Percentiles rank a stretch among this genome's conserved stretches.
Evolutionary conservation across 2,113 vertebrate species (phyloP).

Genomic region (Romanogobio albipinnatus): DNA sequence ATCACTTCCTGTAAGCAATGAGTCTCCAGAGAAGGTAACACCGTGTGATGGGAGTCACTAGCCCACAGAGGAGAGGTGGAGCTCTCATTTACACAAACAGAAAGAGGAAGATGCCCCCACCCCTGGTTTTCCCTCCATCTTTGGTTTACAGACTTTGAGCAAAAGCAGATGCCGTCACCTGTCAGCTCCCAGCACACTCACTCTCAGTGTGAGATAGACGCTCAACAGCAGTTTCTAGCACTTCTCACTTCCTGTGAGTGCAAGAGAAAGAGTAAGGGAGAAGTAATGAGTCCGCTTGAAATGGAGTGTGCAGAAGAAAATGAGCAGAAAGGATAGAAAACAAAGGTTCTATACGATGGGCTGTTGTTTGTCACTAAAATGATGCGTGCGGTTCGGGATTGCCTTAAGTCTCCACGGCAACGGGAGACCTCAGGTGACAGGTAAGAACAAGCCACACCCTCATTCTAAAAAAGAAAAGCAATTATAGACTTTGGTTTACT

Average conservation of each 20-base stretch:
- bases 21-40: conserved; percentile 45
- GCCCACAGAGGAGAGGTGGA: conserved; percentile 35
- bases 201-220: neutral
- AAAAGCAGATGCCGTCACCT: conserved; percentile 21
- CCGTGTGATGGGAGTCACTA: neutral
- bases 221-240: neutral
- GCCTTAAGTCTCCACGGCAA: conserved; percentile 66
- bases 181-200: conserved; percentile 7
- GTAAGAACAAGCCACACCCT: conserved; percentile 49
- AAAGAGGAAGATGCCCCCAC: neutral
- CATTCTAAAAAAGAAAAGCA: neutral
- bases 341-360: conserved; percentile 53
- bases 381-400: conserved; percentile 64
- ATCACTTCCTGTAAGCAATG: neutral
- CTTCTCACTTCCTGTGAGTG: conserved; percentile 3
- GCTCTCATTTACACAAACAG: conserved; percentile 43
- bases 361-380: conserved; percentile 49
- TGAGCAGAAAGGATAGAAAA: conserved; percentile 17
- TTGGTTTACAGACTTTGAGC: conserved; percentile 16
- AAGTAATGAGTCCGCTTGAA: neutral
- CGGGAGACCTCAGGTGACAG: conserved; percentile 51
- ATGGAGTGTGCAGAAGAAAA: conserved; percentile 24
- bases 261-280: neutral
- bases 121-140: conserved; percentile 21
- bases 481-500: neutral